Conservation (phyloP, 2,888 invertebrate species). For the Drosophila limbata region DNA sequence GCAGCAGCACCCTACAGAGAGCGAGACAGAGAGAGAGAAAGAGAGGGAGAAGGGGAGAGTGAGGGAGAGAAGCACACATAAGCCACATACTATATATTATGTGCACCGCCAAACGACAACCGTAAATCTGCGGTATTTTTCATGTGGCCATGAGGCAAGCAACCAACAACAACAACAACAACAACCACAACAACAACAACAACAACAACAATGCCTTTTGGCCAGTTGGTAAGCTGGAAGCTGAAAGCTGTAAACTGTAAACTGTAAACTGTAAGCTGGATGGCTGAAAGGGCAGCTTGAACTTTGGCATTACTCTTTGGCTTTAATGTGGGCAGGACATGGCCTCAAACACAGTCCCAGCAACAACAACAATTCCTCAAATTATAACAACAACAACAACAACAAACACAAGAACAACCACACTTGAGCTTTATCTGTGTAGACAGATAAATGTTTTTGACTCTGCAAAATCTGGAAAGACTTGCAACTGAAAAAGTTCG, state of each 20-base stretch:
- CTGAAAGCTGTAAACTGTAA: constrained; percentile 64
- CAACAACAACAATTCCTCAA: constrained; percentile 16
- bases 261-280: constrained; percentile 59
- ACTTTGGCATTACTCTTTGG: constrained; percentile 52
- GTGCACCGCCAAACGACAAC: constrained; percentile 77
- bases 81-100: constrained; percentile 67
- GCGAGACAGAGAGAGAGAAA: neutral
- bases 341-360: constrained; percentile 39
- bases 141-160: constrained; percentile 68
- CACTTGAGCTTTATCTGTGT: constrained; percentile 28
- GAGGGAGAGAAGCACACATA: constrained; percentile 45
- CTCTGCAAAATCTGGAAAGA: constrained; percentile 4
- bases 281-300: constrained; percentile 52
- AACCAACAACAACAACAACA: constrained; percentile 16
- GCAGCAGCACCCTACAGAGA: constrained; percentile 23
- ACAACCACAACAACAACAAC: constrained; percentile 13
- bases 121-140: constrained; percentile 80
- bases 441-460: constrained; percentile 7
- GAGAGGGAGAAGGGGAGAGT: neutral
- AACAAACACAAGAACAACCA: constrained; percentile 5
- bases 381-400: constrained; percentile 15
- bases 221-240: constrained; percentile 61
- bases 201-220: constrained; percentile 37
- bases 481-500: constrained; percentile 2
- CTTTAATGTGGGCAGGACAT: constrained; percentile 57